Evolutionary conservation across 1,140 invertebrate species (phyloP).

Genomic region (Drosophila prosaltans): DNA sequence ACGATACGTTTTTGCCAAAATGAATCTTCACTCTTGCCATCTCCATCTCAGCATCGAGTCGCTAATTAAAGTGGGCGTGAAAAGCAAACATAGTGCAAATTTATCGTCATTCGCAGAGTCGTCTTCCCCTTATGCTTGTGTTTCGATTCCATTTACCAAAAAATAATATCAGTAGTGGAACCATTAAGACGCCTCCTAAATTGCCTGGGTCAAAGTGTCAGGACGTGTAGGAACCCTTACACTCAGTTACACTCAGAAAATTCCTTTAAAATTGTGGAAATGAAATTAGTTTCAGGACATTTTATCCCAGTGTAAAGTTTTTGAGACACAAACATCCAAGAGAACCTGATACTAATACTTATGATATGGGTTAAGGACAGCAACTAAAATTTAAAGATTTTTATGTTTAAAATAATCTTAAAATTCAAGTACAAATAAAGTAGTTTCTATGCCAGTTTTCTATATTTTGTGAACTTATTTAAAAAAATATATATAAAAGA

Average conservation of each 20-base stretch:
- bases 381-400: no score
- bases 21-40: slow-evolving; percentile 6
- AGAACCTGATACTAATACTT: no score
- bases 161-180: slow-evolving; percentile 36
- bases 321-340: no score
- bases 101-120: slow-evolving; percentile 29
- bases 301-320: no score
- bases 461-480: no score
- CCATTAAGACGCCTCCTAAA: slow-evolving; percentile 41
- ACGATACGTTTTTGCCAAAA: slow-evolving; percentile 5
- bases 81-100: slow-evolving; percentile 56
- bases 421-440: no score
- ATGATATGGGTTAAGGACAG: no score
- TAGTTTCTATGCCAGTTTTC: no score
- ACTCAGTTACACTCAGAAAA: slow-evolving; percentile 15
- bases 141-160: slow-evolving; percentile 28
- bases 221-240: slow-evolving; percentile 9
- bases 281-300: not conserved
- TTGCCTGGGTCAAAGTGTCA: slow-evolving; percentile 24
- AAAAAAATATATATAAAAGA: no score
- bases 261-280: not conserved
- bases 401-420: no score
- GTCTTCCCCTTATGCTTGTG: slow-evolving; percentile 6
- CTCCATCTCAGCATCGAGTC: slow-evolving; percentile 22
- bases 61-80: slow-evolving; percentile 58